A percentile compares a stretch with the other conserved stretches of the same genome.
Conservation (phyloP, 2,797 vertebrate genomes). For the Perodicticus potto region DNA sequence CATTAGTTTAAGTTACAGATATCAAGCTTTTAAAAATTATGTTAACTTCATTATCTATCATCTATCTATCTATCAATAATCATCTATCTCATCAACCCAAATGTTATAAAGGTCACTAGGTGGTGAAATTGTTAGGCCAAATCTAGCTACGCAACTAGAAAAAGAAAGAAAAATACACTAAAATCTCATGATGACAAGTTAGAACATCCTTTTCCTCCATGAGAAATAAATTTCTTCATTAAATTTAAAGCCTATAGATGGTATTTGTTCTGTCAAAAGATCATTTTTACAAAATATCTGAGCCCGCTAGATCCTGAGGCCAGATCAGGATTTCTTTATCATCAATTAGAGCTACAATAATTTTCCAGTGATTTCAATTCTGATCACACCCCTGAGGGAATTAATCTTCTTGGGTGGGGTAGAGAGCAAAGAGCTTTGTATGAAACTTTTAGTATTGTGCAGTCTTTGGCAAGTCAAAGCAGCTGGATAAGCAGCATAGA, state of each 20-base stretch:
- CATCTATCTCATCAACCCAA: neutral
- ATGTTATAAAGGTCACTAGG: constrained; percentile 13
- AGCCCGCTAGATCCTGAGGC: constrained; percentile 48
- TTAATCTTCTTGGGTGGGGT: constrained; percentile 71
- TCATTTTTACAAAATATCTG: constrained; percentile 66
- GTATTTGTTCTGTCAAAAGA: constrained; percentile 51
- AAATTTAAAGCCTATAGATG: constrained; percentile 61
- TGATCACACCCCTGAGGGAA: constrained; percentile 71
- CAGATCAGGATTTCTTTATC: constrained; percentile 75
- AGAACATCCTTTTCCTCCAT: constrained; percentile 50
- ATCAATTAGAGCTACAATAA: constrained; percentile 73
- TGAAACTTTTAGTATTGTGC: constrained; percentile 69
- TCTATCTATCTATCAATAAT: neutral
- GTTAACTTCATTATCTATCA: neutral
- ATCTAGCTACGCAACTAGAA: neutral
- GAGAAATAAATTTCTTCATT: constrained; percentile 56
- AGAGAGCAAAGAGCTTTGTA: constrained; percentile 61
- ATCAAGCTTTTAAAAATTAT: neutral
- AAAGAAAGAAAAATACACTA: constrained; percentile 41
- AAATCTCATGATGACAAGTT: constrained; percentile 26
- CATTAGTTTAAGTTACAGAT: neutral
- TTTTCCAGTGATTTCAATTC: constrained; percentile 77
- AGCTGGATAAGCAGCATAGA: constrained; percentile 67
- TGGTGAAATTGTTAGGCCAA: neutral
- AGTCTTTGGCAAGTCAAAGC: constrained; percentile 71